phyloP scores from a whole-genome alignment of 2,113 vertebrate genomes.

The Odontophorus gujanensis region DNA sequence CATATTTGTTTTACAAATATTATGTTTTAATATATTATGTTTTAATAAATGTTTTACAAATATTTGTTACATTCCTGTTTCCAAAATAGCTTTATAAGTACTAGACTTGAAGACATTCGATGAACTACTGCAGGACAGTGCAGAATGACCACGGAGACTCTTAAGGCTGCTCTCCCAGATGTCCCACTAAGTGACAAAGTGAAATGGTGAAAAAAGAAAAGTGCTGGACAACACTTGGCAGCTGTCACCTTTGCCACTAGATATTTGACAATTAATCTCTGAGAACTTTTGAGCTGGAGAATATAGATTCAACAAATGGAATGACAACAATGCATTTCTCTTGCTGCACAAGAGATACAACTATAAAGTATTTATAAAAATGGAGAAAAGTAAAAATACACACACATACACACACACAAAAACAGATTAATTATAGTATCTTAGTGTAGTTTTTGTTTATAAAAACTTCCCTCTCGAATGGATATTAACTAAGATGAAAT shows the following conservation, averaged over 20 bases:
- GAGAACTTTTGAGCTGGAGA: neutral
- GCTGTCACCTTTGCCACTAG: neutral
- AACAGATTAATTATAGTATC: neutral
- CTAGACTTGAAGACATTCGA: neutral
- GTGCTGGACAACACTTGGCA: accelerated
- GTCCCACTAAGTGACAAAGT: neutral
- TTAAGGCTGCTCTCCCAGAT: accelerated
- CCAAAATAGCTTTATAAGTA: neutral
- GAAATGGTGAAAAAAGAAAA: neutral
- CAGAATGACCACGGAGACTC: neutral
- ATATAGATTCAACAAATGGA: neutral
- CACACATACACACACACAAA: neutral
- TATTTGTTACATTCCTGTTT: neutral
- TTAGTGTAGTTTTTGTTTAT: conserved; percentile 24
- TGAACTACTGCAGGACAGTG: neutral
- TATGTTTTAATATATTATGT: too few relatives aligned
- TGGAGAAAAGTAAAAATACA: neutral
- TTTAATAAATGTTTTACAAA: too few relatives aligned
- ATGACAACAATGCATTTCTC: neutral
- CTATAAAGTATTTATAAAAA: conserved; percentile 11
- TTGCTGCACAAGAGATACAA: neutral
- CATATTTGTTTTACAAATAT: too few relatives aligned
- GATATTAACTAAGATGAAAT: conserved; percentile 3
- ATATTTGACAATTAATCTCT: neutral
- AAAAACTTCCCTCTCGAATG: conserved; percentile 29